These are phyloP conservation scores for Drosophila hamatofila DNA, from an alignment of 2,888 invertebrate species.

Conservation along the genomic window DNA sequence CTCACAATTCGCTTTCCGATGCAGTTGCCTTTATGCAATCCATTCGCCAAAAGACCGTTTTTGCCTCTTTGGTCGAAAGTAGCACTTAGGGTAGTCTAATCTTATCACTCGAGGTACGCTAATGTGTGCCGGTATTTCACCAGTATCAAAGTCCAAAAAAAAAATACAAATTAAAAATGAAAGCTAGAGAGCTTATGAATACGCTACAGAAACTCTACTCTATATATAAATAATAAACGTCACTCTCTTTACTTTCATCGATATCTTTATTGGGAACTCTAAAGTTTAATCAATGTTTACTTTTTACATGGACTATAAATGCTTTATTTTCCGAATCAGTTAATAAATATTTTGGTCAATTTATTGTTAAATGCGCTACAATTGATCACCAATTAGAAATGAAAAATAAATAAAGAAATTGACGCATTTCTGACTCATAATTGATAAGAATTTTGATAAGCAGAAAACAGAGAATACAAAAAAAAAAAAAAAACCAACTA, in stretches of 20 bases:
- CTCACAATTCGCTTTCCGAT: slow-evolving; percentile 11
- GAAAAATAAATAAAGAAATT: slow-evolving; percentile 33
- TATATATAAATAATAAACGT: neutral
- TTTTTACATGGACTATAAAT: neutral
- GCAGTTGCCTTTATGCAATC: slow-evolving; percentile 25
- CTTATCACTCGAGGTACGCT: slow-evolving; percentile 47
- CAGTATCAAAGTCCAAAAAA: slow-evolving; percentile 51
- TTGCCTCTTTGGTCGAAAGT: slow-evolving; percentile 4
- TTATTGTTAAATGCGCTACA: slow-evolving; percentile 3
- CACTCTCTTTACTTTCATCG: neutral
- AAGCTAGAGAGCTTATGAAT: neutral
- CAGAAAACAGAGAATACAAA: slow-evolving; percentile 15
- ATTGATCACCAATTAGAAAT: slow-evolving; percentile 53
- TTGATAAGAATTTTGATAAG: slow-evolving; percentile 44
- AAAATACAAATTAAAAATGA: neutral
- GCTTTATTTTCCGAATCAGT: neutral
- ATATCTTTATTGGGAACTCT: neutral
- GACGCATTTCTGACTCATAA: slow-evolving; percentile 66
- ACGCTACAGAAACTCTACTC: slow-evolving; percentile 2
- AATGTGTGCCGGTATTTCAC: slow-evolving; percentile 52
- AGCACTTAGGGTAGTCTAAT: slow-evolving; percentile 49
- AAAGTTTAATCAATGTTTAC: neutral
- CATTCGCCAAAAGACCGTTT: slow-evolving; percentile 13
- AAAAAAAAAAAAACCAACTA: slow-evolving; percentile 1
- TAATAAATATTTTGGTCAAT: neutral